Conservation (phyloP, 1,140 invertebrate genomes). For the Dufourea novaeangliae region DNA sequence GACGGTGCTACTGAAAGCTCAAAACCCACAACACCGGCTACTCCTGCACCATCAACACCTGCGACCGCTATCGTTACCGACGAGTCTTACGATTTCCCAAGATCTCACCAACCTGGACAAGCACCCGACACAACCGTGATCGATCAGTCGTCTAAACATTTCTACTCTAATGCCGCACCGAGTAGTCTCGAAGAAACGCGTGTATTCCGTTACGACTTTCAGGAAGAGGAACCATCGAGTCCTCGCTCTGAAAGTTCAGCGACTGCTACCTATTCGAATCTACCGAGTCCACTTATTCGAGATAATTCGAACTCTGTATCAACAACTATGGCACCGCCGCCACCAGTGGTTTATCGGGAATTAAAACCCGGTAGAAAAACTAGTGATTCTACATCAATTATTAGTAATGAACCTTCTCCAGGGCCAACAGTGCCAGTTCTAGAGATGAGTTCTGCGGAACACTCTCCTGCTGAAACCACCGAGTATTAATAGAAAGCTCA, state of each 20-base stretch:
- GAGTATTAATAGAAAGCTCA: constrained; percentile 83
- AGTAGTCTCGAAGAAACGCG: constrained; percentile 82
- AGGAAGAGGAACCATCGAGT: constrained; percentile 82
- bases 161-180: constrained; percentile 88
- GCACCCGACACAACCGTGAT: constrained; percentile 66
- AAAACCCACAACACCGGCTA: constrained; percentile 76
- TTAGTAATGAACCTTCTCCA: constrained; percentile 78
- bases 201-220: constrained; percentile 84
- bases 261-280: constrained; percentile 83
- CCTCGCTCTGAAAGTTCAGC: constrained; percentile 82
- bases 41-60: constrained; percentile 73
- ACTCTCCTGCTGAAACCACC: constrained; percentile 80
- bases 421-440: constrained; percentile 64
- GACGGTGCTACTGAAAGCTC: constrained; percentile 77
- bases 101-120: constrained; percentile 83
- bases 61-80: constrained; percentile 78
- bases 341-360: constrained; percentile 84
- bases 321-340: constrained; percentile 83
- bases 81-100: constrained; percentile 88
- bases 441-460: constrained; percentile 75
- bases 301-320: constrained; percentile 66
- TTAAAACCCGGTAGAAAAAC: constrained; percentile 88
- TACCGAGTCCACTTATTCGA: constrained; percentile 82
- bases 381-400: constrained; percentile 83
- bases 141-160: constrained; percentile 82